Base-by-base conservation (phyloP, 2,888 invertebrate genomes). In the Drosophila cognata region DNA sequence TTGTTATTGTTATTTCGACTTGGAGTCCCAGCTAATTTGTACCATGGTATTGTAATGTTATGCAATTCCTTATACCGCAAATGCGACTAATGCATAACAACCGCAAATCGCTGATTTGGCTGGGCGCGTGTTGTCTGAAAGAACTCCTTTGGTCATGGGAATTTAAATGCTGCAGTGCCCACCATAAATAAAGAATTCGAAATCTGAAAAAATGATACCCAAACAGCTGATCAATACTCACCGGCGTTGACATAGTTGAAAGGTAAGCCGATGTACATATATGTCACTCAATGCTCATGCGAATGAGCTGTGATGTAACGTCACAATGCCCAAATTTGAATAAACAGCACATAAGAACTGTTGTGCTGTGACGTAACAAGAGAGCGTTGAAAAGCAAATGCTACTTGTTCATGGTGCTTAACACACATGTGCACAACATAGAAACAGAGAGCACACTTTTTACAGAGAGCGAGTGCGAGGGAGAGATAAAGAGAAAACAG, bases 181-280 rank as follows among this genome's bases (percentile, higher is more conserved):
- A 36, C 82, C 82, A 79, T 81, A 81, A 81, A 81, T 79, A 78
- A 59, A n/a, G 28, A 64, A 65, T 59, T 58, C 7, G 2, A 64
- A 71, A 63, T 61, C 50, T 66, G 58, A 72, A 68, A 68, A 65
- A 38, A n/a, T 55, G 29, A 63, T 60, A 55, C 18, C 29, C 2
- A 66, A 81, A 73, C 78, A 78, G 78, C 78, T 81, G 78, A 63
- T 73, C 35, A 46, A 21, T 46, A 50, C 33, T 59, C 28, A 33
- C 38, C 48, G 52, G 25, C 35, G 51, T 2, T 18, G 21, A 28
- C 29, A 46, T 28, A 56, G 46, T 2, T 29, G 21, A 21, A 72
- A 72, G 81, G 60, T 81, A 41, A 33, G 41, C n/a, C 57, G 33
- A 8, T 50, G 29, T 52, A 46, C 36, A 46, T 21, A 31, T 16